A percentile compares a stretch with the other conserved stretches of the same genome.
Conservation (phyloP, 2,113 vertebrate genomes). For the Pachypanchax playfairii region DNA sequence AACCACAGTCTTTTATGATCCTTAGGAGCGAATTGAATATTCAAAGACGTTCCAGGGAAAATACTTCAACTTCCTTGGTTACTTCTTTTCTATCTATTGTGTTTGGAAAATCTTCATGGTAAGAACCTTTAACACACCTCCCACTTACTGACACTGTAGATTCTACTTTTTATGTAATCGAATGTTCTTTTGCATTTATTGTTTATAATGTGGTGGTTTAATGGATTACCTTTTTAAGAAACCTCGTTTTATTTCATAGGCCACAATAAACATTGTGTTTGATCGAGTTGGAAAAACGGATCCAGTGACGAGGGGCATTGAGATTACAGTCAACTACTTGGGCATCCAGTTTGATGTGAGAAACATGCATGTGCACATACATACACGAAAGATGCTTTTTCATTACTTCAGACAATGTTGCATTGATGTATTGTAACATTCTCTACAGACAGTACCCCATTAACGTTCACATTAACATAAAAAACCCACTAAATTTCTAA, state of each 20-base stretch:
- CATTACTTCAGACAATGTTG: not conserved
- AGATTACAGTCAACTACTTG: constrained; percentile 99
- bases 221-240: not conserved
- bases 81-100: constrained; percentile 99
- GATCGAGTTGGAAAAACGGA: constrained; percentile 98
- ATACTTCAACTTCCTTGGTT: constrained; percentile 97
- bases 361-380: constrained; percentile 6
- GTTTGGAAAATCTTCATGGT: constrained; percentile 99
- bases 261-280: constrained; percentile 99
- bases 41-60: constrained; percentile 98
- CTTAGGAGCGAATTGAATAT: constrained; percentile 96
- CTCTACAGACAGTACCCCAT: not conserved
- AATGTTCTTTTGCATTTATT: not conserved
- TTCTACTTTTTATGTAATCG: constrained; percentile 2
- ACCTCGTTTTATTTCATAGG: constrained; percentile 74
- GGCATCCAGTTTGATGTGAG: constrained; percentile 99
- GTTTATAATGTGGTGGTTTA: not conserved
- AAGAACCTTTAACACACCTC: constrained; percentile 44
- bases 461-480: not conserved
- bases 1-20: constrained; percentile 18
- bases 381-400: not conserved
- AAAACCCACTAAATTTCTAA: too few species aligned
- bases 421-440: not conserved
- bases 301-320: constrained; percentile 97
- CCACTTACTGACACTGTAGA: not conserved